Percentiles rank a stretch among this genome's conserved stretches.
phyloP scores from a whole-genome alignment of 2,113 vertebrate genomes.

The Ctenomys sociabilis region DNA sequence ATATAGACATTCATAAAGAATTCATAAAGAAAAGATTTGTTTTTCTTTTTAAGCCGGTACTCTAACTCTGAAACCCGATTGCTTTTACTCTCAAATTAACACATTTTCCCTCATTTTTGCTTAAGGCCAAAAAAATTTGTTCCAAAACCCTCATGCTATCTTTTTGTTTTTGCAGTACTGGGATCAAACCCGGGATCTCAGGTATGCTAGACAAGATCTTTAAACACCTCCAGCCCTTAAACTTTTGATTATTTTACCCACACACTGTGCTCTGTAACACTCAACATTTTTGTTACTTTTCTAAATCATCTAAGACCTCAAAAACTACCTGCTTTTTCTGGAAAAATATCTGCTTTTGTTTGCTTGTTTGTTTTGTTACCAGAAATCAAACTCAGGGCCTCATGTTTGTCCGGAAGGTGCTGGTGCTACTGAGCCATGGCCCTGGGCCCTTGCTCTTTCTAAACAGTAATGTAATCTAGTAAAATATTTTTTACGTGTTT shows the following conservation, averaged over 20 bases:
- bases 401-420: too few relatives aligned
- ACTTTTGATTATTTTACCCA: background rate
- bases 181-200: background rate
- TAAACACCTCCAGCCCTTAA: background rate
- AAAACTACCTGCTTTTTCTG: background rate
- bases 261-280: background rate
- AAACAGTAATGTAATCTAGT: background rate
- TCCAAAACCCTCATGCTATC: background rate
- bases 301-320: background rate
- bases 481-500: background rate
- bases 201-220: background rate
- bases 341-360: too few relatives aligned
- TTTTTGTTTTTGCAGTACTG: background rate
- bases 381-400: too few relatives aligned
- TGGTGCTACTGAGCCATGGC: too few relatives aligned
- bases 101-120: background rate
- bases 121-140: background rate
- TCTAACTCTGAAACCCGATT: background rate
- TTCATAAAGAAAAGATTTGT: background rate
- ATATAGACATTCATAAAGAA: background rate
- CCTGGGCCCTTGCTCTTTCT: background rate
- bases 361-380: too few relatives aligned
- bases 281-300: background rate
- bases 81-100: background rate
- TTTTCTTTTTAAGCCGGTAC: background rate